phyloP scores from a whole-genome alignment of 2,888 invertebrate species.

The Aphidius colemani region DNA sequence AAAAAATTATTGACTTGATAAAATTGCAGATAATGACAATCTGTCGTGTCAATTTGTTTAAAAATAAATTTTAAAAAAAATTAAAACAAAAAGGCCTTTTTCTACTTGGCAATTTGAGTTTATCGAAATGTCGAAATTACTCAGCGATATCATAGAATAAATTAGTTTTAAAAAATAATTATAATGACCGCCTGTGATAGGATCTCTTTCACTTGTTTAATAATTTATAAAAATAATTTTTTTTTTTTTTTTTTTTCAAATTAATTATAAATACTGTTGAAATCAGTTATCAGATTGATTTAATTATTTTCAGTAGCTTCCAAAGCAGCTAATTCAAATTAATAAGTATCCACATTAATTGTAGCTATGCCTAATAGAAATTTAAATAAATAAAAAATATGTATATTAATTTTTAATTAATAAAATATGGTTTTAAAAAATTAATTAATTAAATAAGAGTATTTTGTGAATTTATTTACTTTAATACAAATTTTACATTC shows the following conservation, averaged over 20 bases:
- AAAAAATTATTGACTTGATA: too few relatives aligned
- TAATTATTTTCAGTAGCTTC: too few relatives aligned
- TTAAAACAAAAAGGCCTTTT: conserved; percentile 4
- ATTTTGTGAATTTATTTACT: conserved; percentile 55
- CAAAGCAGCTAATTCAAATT: too few relatives aligned
- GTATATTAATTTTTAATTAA: too few relatives aligned
- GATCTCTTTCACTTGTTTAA: neutral
- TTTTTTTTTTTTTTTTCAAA: too few relatives aligned
- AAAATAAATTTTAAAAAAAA: conserved; percentile 19
- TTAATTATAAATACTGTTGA: too few relatives aligned
- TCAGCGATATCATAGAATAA: neutral
- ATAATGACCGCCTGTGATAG: conserved; percentile 11
- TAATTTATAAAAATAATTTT: neutral
- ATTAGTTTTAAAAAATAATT: too few relatives aligned
- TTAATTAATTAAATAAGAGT: conserved; percentile 41
- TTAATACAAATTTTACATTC: conserved; percentile 59
- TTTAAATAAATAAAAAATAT: too few relatives aligned
- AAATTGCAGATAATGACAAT: conserved; percentile 31
- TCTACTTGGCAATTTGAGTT: conserved; percentile 2
- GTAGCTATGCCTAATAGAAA: too few relatives aligned
- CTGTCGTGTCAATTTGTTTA: conserved; percentile 30
- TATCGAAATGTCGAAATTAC: neutral
- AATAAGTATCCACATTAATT: too few relatives aligned
- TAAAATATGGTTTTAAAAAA: neutral
- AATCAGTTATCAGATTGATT: too few relatives aligned